Evolutionary conservation across 2,113 vertebrate species (phyloP), one percentile per base, ranked within the genome.

Genomic region (Gobius niger): DNA sequence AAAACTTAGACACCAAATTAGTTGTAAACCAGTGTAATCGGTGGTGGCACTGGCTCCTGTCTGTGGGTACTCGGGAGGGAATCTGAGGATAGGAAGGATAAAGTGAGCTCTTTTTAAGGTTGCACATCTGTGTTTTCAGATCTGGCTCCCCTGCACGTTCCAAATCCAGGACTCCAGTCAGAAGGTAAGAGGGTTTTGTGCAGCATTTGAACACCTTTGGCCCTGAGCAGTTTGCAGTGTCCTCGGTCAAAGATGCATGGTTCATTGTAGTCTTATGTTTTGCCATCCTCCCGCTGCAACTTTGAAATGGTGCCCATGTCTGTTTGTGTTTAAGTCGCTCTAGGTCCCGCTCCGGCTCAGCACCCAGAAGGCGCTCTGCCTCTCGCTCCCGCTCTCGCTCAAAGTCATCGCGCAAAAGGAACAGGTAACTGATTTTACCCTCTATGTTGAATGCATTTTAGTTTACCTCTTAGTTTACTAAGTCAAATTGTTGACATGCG

Each of bases 91-190:
- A 10, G 44, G 44, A 1, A 5, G 44, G 10, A 5, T 8, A 46
- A 46, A 46, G 5, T 46, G 44, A 34, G 24, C 24, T 46, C 7
- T 46, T 46, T 46, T 50, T 14, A 50, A 50, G 47, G 47, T 50
- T 14, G 13, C 47, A 15, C 47, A 66, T 18, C 15, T 64, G 41
- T 70, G 0, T 14, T 49, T 14, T 46, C 56, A 94, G 93, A 85
- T 94, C 93, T 61, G 92, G 88, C 9, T 93, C 92, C 13, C 87
- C 60, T 3, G 89, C 85, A 2, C 91, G 92, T 7, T 90, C 87
- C 52, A 93, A 91, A 87, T 93, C 93, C 68, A 90, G 92, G 86
- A 91, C 86, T 79, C 89, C 93, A 14, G 87, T 73, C 9, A 89
- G 91, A 80, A 91, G 92, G 89, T 93, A 44, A 12, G 78, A 50